Conservation (phyloP, 2,113 vertebrate species). For the Heptranchias perlo region DNA sequence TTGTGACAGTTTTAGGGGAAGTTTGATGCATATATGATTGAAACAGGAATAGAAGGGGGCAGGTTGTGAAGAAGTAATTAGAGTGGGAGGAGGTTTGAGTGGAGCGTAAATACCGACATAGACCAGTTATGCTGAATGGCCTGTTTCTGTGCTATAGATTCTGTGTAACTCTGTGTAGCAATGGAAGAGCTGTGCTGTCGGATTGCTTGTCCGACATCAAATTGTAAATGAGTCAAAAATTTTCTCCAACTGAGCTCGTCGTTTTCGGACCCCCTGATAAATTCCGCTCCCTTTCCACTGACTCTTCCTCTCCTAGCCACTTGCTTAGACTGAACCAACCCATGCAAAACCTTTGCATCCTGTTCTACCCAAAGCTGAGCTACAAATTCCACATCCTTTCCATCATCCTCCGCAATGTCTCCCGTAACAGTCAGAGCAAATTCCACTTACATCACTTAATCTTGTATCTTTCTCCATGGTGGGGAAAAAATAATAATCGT, state of each 20-base stretch:
- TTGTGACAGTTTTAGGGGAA: not conserved
- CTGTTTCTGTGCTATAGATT: too few relatives aligned
- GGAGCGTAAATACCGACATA: too few relatives aligned
- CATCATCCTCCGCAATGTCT: not conserved
- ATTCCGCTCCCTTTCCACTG: not conserved
- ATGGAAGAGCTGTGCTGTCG: too few relatives aligned
- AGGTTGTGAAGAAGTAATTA: not conserved
- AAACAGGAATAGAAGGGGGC: not conserved
- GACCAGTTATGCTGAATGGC: too few relatives aligned
- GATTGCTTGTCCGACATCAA: too few relatives aligned
- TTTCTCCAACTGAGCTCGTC: not conserved
- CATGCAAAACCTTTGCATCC: not conserved
- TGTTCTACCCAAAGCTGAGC: not conserved
- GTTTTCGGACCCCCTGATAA: not conserved
- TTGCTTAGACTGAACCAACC: not conserved
- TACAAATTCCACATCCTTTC: not conserved
- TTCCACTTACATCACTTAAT: not conserved
- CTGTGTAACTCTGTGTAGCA: too few relatives aligned
- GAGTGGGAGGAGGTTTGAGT: too few relatives aligned
- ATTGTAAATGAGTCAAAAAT: too few relatives aligned
- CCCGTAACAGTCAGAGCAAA: not conserved
- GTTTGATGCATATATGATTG: not conserved
- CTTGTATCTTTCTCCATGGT: not conserved
- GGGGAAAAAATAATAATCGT: not conserved
- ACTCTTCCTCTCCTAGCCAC: not conserved